phyloP scores from a whole-genome alignment of 1,140 invertebrate species.

The Coelopa frigida region DNA sequence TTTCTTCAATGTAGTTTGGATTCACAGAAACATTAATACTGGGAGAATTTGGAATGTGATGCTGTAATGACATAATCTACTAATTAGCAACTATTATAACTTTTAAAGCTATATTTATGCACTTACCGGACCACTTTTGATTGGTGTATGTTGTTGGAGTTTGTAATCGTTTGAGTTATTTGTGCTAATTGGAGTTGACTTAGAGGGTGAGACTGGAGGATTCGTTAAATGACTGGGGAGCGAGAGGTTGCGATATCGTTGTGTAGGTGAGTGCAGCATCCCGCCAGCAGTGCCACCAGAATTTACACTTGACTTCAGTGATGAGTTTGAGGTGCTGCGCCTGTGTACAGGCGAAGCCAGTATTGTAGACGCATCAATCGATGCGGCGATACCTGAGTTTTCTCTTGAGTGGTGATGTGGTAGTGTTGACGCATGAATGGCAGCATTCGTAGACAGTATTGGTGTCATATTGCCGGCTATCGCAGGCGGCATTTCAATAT shows the following conservation, averaged over 20 bases:
- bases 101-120: neutral
- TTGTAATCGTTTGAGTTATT: constrained; percentile 20
- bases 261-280: constrained; percentile 15
- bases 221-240: constrained; percentile 23
- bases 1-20: constrained; percentile 51
- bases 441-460: constrained; percentile 18
- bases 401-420: constrained; percentile 10
- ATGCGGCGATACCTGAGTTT: constrained; percentile 9
- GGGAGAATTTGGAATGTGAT: constrained; percentile 16
- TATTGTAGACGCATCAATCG: constrained; percentile 7
- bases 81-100: neutral
- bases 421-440: constrained; percentile 18
- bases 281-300: constrained; percentile 9
- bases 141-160: constrained; percentile 32
- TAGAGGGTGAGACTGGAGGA: constrained; percentile 18
- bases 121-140: constrained; percentile 23
- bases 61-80: constrained; percentile 6
- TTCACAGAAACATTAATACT: constrained; percentile 39
- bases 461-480: constrained; percentile 15
- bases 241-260: constrained; percentile 26
- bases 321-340: constrained; percentile 18
- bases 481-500: constrained; percentile 17
- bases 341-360: constrained; percentile 30
- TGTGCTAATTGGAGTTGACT: constrained; percentile 17
- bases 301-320: constrained; percentile 12